Conservation (phyloP, 2,113 vertebrate genomes). For the Gopherus flavomarginatus region DNA sequence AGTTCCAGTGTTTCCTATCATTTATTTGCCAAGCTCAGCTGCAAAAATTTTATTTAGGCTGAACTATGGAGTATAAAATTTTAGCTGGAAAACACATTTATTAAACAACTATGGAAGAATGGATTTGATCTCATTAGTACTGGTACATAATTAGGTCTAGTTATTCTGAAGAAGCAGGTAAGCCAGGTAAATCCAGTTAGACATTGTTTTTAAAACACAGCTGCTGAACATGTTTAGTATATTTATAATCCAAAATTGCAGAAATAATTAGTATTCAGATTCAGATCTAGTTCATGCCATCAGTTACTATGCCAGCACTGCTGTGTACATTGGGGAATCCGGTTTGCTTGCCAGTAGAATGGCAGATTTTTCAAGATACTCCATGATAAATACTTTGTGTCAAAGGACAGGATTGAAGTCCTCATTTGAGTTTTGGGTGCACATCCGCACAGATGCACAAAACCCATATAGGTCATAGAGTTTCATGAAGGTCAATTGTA, state of each 20-base stretch:
- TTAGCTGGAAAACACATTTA: slow-evolving; percentile 70
- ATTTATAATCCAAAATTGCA: slow-evolving; percentile 55
- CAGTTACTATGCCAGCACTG: background rate
- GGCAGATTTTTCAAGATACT: background rate
- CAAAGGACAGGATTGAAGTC: background rate
- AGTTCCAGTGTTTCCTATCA: slow-evolving; percentile 13
- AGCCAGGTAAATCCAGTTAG: slow-evolving; percentile 56
- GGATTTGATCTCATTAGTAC: slow-evolving; percentile 71
- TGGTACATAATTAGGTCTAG: slow-evolving; percentile 67
- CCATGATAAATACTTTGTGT: background rate
- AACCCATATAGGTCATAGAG: slow-evolving; percentile 8
- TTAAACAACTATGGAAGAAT: slow-evolving; percentile 72
- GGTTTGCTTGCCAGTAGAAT: slow-evolving; percentile 12
- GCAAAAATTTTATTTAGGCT: slow-evolving; percentile 61
- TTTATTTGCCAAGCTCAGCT: slow-evolving; percentile 66
- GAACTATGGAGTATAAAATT: slow-evolving; percentile 70
- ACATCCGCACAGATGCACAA: background rate
- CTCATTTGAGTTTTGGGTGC: slow-evolving; percentile 41
- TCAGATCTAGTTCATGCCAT: slow-evolving; percentile 34
- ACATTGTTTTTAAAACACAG: slow-evolving; percentile 41
- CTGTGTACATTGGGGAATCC: background rate
- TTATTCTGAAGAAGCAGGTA: slow-evolving; percentile 75
- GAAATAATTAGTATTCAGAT: slow-evolving; percentile 57
- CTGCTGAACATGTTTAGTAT: slow-evolving; percentile 48
- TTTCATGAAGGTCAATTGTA: slow-evolving; percentile 63